phyloP scores from a whole-genome alignment of 2,797 vertebrate species.

The Rhinoraja longicauda region DNA sequence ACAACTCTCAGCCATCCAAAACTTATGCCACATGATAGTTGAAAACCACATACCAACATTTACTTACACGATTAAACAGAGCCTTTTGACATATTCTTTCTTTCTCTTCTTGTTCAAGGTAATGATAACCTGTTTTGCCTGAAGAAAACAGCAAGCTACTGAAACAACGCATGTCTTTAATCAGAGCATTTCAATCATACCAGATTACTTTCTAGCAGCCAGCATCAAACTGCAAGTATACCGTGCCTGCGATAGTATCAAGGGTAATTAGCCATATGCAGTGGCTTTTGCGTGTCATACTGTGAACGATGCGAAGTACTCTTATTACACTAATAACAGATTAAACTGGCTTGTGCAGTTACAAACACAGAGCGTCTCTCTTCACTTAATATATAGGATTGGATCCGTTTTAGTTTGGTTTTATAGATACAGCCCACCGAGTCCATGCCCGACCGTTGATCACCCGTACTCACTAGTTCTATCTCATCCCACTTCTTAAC shows the following conservation, averaged over 20 bases:
- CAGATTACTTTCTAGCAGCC: not conserved
- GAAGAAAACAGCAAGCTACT: not conserved
- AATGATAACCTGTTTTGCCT: not conserved
- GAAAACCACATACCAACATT: too few relatives aligned
- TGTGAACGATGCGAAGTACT: not conserved
- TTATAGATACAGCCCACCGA: too few relatives aligned
- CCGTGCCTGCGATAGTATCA: not conserved
- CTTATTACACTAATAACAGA: slow-evolving; percentile 21
- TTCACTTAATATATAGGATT: not conserved
- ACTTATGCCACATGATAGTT: too few relatives aligned
- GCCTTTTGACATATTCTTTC: not conserved
- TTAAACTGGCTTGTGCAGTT: slow-evolving; percentile 13
- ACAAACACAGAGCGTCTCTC: not conserved
- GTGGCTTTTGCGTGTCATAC: not conserved
- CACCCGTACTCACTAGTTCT: too few relatives aligned
- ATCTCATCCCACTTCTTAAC: too few relatives aligned
- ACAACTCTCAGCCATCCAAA: too few relatives aligned
- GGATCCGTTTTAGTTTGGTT: not conserved
- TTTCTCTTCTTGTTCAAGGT: not conserved
- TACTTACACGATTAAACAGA: not conserved
- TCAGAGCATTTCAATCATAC: not conserved
- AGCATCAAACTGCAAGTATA: not conserved
- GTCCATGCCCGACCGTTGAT: too few relatives aligned
- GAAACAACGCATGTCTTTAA: not conserved
- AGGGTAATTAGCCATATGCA: not conserved